Conservation (phyloP, 2,113 vertebrate species). For the Okapia johnstoni region DNA sequence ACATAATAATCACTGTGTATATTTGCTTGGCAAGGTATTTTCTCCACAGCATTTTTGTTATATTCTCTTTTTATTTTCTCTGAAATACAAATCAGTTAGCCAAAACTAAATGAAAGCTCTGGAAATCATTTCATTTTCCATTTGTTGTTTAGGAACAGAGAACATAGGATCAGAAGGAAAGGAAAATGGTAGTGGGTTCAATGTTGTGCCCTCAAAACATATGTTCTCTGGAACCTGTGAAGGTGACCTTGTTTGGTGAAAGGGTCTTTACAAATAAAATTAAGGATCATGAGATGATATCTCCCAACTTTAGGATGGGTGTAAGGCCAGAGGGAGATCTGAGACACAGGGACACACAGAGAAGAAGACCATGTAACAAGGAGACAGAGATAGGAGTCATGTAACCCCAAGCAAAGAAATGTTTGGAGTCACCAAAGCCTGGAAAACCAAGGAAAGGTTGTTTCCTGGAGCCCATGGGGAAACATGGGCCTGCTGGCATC, state of each 20-base stretch:
- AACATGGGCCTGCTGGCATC: background rate
- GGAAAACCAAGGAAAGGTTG: background rate
- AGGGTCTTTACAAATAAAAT: background rate
- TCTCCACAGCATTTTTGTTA: background rate
- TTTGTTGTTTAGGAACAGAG: background rate
- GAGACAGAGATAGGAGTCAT: background rate
- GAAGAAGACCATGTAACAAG: background rate
- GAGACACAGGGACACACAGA: background rate
- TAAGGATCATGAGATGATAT: background rate
- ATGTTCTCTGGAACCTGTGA: background rate
- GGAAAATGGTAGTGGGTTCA: background rate
- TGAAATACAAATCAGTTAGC: background rate
- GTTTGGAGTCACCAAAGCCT: background rate
- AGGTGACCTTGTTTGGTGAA: background rate
- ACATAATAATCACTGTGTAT: background rate
- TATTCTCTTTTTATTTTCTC: conserved; percentile 14
- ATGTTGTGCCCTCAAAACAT: background rate
- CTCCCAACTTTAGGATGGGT: background rate
- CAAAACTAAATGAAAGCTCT: background rate
- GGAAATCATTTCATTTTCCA: conserved; percentile 12
- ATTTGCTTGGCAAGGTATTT: background rate
- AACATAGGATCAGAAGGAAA: background rate
- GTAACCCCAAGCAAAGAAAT: background rate
- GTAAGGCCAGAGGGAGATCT: background rate
- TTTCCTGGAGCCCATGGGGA: background rate